Base-by-base conservation (phyloP, 2,888 invertebrate genomes). In the Lydus trimaculatus region DNA sequence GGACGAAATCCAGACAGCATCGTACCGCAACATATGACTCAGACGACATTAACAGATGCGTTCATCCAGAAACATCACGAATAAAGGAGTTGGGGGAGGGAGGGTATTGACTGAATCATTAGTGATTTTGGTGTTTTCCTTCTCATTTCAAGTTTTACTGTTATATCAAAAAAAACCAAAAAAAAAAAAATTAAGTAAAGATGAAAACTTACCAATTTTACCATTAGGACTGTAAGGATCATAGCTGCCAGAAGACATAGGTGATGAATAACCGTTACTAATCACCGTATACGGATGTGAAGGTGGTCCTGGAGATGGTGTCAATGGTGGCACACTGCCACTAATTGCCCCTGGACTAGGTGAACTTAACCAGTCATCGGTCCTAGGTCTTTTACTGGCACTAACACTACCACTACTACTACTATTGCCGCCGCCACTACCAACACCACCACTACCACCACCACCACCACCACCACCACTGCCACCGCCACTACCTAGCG, bases 181-280 rank as follows among this genome's bases (percentile, higher is more conserved):
- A 43, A 20, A 48, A 9, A 8, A 20, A 43, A 43, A 31, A 28
- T 3, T 4, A 28, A 2, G 4, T 28, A 28, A 28, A 28, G 2
- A 28, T 3, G 28, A 4, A 28, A 63, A 89, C 93, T 91, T 79
- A 94, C 95, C 94, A 89, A 93, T 90, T 90, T 94, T 95, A 81
- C 94, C 94, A 86, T 93, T 94, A 75, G 95, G 95, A 87, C 94
- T 95, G 85, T 95, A 95, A 2, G 94, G 94, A 79, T 95, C 95
- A 87, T 95, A 95, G 90, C 94, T 95, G 85, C 94, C 91, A 20
- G 94, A 92, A 64, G 94, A 94, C 88, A 94, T 90, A 23, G 95
- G 94, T 76, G 94, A 94, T 63, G 94, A 92, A 85, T 94, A 95
- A 65, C 95, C 95, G 80, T 94, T 93, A 82, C 90, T 90, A 75